Conservation (phyloP, 2,113 vertebrate genomes). For the Anser cygnoides region DNA sequence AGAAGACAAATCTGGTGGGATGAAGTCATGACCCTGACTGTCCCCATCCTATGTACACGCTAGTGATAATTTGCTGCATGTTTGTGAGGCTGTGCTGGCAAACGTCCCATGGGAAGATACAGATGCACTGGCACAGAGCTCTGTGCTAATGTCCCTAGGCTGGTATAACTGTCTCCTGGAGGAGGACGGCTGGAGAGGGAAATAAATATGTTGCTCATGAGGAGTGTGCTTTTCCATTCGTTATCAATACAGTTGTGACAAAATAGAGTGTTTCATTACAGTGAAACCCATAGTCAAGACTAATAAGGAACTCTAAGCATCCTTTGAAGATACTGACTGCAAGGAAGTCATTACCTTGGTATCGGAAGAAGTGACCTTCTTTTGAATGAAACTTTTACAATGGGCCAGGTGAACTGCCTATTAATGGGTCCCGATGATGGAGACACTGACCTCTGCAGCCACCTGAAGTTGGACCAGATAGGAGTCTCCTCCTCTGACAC, state of each 20-base stretch:
- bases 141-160: not conserved
- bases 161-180: not conserved
- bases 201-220: not conserved
- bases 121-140: slow-evolving; percentile 2
- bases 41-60: not conserved
- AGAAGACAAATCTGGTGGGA: not conserved
- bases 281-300: not conserved
- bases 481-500: not conserved
- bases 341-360: not conserved
- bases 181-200: not conserved
- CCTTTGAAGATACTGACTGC: not conserved
- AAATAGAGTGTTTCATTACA: not conserved
- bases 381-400: not conserved
- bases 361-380: not conserved
- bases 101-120: not conserved
- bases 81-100: not conserved
- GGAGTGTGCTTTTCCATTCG: not conserved
- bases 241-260: not conserved
- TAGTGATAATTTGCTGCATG: not conserved
- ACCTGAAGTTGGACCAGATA: not conserved
- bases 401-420: not conserved
- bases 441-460: not conserved
- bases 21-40: not conserved
- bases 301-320: not conserved
- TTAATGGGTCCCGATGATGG: not conserved